These are phyloP conservation scores for Sebastes steindachneri DNA, from an alignment of 2,797 vertebrate species.

Conservation along the genomic window DNA sequence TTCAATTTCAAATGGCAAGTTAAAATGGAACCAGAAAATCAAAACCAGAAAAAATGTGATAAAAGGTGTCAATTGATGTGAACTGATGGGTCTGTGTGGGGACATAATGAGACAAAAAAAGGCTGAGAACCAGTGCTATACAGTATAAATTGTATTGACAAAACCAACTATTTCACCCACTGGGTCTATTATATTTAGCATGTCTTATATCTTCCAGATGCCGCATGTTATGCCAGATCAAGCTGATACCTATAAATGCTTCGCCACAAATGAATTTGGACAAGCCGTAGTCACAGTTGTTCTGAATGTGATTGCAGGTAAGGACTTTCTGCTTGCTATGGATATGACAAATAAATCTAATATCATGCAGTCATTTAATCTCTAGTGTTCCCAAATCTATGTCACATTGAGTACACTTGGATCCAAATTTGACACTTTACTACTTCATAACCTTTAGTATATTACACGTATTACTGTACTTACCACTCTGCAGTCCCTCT, in stretches of 20 bases:
- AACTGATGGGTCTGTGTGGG: background rate
- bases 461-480: background rate
- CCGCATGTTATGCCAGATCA: slow-evolving; percentile 81
- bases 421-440: background rate
- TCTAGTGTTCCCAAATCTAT: background rate
- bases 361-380: background rate
- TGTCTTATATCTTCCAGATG: slow-evolving; percentile 79
- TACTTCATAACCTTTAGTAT: background rate
- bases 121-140: background rate
- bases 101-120: background rate
- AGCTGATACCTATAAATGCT: slow-evolving; percentile 87
- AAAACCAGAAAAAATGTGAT: background rate
- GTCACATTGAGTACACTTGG: background rate
- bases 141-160: background rate
- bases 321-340: background rate
- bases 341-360: background rate
- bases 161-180: background rate
- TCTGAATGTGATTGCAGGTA: slow-evolving; percentile 89
- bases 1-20: background rate
- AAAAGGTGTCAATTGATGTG: background rate
- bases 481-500: background rate
- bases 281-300: slow-evolving; percentile 84
- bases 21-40: background rate
- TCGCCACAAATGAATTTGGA: slow-evolving; percentile 86
- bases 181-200: background rate